Evolutionary conservation across 2,797 vertebrate species (phyloP).

Genomic region (Ispidina picta): DNA sequence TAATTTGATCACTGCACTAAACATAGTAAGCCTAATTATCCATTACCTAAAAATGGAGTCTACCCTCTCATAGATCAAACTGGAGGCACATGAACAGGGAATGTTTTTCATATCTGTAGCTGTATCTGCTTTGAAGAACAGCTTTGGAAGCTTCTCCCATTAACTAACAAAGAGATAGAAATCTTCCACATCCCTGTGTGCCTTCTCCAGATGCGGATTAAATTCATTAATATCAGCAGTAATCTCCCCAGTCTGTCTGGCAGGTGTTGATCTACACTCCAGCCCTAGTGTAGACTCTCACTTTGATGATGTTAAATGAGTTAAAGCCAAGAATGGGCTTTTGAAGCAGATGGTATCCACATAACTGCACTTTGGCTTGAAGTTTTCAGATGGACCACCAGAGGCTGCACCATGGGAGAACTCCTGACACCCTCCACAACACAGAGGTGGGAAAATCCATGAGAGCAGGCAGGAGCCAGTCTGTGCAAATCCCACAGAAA

Average conservation of each 20-base stretch:
- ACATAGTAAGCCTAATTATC: background rate
- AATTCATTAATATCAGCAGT: conserved; percentile 12
- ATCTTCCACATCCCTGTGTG: conserved; percentile 21
- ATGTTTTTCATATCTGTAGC: conserved; percentile 9
- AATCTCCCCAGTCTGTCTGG: conserved; percentile 23
- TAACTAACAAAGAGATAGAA: conserved; percentile 52
- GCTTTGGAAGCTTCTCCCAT: conserved; percentile 24
- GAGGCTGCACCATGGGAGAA: background rate
- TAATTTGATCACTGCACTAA: background rate
- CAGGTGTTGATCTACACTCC: conserved; percentile 29
- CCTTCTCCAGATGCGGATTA: conserved; percentile 25
- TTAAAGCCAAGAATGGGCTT: background rate
- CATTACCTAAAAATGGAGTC: conserved; percentile 4
- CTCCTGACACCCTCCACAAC: background rate
- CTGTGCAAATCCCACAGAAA: background rate
- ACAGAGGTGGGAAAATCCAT: background rate
- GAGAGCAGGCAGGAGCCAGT: background rate
- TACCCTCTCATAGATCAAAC: background rate
- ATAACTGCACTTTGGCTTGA: background rate
- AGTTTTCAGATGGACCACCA: background rate
- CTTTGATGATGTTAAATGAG: conserved; percentile 16
- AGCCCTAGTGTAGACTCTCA: background rate
- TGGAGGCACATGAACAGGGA: background rate
- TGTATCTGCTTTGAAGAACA: conserved; percentile 40
- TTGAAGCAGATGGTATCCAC: background rate